These are phyloP conservation scores for Ophion ellenae DNA, from an alignment of 2,888 invertebrate species.

Conservation along the genomic window DNA sequence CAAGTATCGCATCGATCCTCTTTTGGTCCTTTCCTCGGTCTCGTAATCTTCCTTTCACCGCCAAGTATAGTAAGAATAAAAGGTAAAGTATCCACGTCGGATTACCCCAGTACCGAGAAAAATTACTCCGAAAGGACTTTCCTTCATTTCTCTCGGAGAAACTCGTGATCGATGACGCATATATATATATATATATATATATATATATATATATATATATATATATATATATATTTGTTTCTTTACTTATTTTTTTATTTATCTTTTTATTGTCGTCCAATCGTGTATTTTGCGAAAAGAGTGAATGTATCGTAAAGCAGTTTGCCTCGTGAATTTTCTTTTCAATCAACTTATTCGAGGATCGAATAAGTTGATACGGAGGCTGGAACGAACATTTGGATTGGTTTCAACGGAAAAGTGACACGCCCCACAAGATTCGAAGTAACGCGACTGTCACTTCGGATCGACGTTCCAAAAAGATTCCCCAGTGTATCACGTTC, in stretches of 20 bases:
- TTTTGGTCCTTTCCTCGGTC: conserved; percentile 13
- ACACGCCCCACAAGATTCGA: not conserved
- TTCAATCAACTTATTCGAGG: not conserved
- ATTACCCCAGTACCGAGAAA: conserved; percentile 10
- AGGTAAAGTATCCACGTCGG: conserved; percentile 4
- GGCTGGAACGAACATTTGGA: conserved; percentile 19
- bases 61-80: conserved; percentile 13
- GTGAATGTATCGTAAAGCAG: conserved; percentile 1
- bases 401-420: conserved; percentile 31
- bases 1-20: conserved; percentile 13
- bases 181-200: not conserved
- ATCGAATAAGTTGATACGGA: conserved; percentile 8
- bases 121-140: conserved; percentile 39
- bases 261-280: not conserved
- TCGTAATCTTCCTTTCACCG: conserved; percentile 12
- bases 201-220: not conserved
- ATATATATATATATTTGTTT: not conserved
- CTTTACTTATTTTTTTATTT: not conserved
- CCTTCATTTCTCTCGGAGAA: conserved; percentile 6
- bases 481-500: conserved; percentile 38
- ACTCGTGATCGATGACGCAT: conserved; percentile 25
- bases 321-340: conserved; percentile 25
- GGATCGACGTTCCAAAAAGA: conserved; percentile 1
- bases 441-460: conserved; percentile 9
- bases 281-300: conserved; percentile 10